These are phyloP conservation scores for Parnassius glacialis DNA, from an alignment of 2,888 invertebrate species.

Conservation along the genomic window DNA sequence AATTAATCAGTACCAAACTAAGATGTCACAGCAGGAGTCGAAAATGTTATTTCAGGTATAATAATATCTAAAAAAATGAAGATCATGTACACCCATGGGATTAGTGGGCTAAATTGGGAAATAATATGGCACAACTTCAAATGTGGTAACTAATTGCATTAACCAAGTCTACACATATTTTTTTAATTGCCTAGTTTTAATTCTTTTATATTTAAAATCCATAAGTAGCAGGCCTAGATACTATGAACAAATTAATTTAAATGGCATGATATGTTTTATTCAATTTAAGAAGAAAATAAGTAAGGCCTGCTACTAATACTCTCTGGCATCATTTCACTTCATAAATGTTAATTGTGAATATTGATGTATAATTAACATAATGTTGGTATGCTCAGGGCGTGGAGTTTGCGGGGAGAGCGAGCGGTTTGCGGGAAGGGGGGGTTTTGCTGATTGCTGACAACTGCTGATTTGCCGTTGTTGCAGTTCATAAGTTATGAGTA, in stretches of 20 bases:
- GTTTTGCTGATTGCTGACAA: constrained; percentile 77
- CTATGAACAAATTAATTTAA: constrained; percentile 20
- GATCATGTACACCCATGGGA: constrained; percentile 60
- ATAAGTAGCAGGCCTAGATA: constrained; percentile 31
- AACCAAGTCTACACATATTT: constrained; percentile 41
- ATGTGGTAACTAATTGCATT: constrained; percentile 56
- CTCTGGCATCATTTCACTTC: constrained; percentile 18
- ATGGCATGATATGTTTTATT: constrained; percentile 6
- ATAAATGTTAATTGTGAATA: constrained; percentile 12
- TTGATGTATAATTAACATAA: constrained; percentile 61
- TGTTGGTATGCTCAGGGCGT: constrained; percentile 80
- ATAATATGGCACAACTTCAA: constrained; percentile 58
- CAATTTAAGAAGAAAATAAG: constrained; percentile 23
- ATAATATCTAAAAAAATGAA: constrained; percentile 51
- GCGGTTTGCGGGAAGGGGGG: constrained; percentile 71
- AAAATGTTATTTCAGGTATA: constrained; percentile 67
- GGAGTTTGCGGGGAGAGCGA: constrained; percentile 74
- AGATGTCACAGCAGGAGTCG: constrained; percentile 48
- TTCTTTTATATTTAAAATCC: constrained; percentile 24
- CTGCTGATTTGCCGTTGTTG: constrained; percentile 79
- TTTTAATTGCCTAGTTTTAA: constrained; percentile 31
- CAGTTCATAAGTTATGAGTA: constrained; percentile 79
- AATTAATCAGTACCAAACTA: constrained; percentile 37
- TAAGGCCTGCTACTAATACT: constrained; percentile 11
- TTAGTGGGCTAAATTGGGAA: constrained; percentile 69